Evolutionary conservation across 2,888 invertebrate genomes (phyloP).

Genomic region (Lithophane ornitopus): DNA sequence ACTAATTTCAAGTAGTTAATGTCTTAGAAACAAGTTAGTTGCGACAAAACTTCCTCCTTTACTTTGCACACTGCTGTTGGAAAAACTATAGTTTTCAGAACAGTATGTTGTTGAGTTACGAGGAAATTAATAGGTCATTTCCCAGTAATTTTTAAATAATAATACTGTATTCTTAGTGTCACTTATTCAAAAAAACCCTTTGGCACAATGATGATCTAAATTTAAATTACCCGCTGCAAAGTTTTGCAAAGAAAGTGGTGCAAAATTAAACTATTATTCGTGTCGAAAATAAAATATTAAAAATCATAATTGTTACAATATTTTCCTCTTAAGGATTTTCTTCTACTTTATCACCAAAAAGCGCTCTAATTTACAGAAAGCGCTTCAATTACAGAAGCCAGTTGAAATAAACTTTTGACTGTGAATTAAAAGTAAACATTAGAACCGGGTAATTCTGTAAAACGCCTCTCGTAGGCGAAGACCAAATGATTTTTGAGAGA

Average conservation of each 20-base stretch:
- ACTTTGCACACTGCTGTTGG: constrained; percentile 11
- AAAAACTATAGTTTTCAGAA: constrained; percentile 40
- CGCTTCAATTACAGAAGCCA: constrained; percentile 67
- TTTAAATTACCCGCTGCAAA: background rate
- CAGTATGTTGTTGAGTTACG: constrained; percentile 7
- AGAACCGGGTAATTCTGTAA: constrained; percentile 82
- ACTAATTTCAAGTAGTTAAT: constrained; percentile 53
- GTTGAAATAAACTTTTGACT: constrained; percentile 86
- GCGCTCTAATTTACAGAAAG: constrained; percentile 67
- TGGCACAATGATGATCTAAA: background rate
- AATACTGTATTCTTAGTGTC: background rate
- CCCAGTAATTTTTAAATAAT: too few relatives aligned
- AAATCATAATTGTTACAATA: background rate
- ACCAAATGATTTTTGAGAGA: constrained; percentile 88
- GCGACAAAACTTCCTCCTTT: constrained; percentile 45
- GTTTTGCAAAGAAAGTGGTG: background rate
- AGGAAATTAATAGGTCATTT: background rate
- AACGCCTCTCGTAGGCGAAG: constrained; percentile 81
- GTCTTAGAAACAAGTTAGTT: constrained; percentile 54
- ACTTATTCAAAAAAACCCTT: background rate
- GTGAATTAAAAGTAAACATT: constrained; percentile 89
- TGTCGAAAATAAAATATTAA: background rate
- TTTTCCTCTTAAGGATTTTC: background rate
- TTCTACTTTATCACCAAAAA: constrained; percentile 19
- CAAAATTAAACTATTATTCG: background rate